phyloP scores from a whole-genome alignment of 2,113 vertebrate genomes.

The Lamprologus speciosus region DNA sequence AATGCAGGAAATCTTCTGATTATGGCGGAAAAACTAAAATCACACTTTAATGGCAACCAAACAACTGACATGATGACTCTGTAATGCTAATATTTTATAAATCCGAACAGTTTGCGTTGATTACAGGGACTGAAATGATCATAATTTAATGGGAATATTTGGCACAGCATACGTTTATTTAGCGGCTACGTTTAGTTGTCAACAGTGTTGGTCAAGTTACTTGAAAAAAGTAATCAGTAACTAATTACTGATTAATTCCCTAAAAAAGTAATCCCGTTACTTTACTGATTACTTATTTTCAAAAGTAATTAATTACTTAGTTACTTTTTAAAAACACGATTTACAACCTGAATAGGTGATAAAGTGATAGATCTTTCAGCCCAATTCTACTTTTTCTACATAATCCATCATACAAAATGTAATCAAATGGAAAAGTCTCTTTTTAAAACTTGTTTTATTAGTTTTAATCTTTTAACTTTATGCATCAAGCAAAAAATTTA shows the following conservation, averaged over 20 bases:
- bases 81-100: background rate
- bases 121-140: background rate
- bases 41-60: background rate
- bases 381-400: too few relatives aligned
- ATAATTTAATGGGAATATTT: background rate
- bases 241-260: too few relatives aligned
- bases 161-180: accelerated
- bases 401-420: too few relatives aligned
- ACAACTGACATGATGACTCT: background rate
- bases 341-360: too few relatives aligned
- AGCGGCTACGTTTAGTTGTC: background rate
- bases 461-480: too few relatives aligned
- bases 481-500: accelerated
- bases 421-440: too few relatives aligned
- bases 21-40: background rate
- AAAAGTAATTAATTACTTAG: too few relatives aligned
- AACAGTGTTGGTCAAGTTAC: background rate
- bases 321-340: too few relatives aligned
- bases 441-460: too few relatives aligned
- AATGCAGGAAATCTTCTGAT: background rate
- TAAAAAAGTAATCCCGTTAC: accelerated
- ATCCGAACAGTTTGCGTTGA: accelerated
- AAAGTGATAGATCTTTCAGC: too few relatives aligned
- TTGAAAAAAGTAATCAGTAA: too few relatives aligned
- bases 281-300: too few relatives aligned